Conservation (phyloP, 1,140 invertebrate genomes). For the Drosophila lacteicornis region DNA sequence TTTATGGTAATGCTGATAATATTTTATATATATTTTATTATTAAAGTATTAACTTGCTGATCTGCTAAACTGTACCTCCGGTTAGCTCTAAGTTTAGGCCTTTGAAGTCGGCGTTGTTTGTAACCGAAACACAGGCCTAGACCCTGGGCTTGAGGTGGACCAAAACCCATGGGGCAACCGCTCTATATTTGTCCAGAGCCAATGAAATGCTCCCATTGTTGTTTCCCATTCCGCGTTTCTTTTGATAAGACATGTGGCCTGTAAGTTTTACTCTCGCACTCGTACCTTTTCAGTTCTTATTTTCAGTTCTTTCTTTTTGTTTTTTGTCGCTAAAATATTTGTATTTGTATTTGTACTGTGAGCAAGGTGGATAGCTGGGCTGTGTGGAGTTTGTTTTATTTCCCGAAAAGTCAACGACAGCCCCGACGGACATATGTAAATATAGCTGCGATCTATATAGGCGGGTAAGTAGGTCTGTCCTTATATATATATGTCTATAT, state of each 20-base stretch:
- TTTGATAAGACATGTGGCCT: conserved; percentile 43
- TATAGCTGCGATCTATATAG: conserved; percentile 72
- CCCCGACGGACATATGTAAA: conserved; percentile 70
- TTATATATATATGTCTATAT: conserved; percentile 8
- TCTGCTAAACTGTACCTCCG: conserved; percentile 2
- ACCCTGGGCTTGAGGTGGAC: conserved; percentile 15
- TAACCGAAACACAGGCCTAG: conserved; percentile 5
- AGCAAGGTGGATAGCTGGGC: conserved; percentile 42
- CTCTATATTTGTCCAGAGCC: conserved; percentile 52
- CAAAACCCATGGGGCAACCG: conserved; percentile 19
- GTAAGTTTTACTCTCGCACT: conserved; percentile 40
- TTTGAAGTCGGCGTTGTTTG: conserved; percentile 18
- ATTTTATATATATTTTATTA: no score
- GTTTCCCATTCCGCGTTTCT: conserved; percentile 13
- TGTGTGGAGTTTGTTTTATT: conserved; percentile 63
- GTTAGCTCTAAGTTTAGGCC: not conserved
- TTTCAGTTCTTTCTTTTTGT: conserved; percentile 29
- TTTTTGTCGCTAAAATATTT: conserved; percentile 74
- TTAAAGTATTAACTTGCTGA: not conserved
- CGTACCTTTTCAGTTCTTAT: conserved; percentile 27
- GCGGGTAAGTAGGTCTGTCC: conserved; percentile 45
- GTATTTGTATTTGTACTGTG: conserved; percentile 71
- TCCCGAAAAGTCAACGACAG: conserved; percentile 71
- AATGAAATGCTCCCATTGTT: conserved; percentile 44
- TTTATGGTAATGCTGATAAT: no score